A percentile compares a stretch with the other conserved stretches of the same genome.
Conservation (phyloP, 35 echinoderm and acorn worm genomes). For the Strongylocentrotus purpuratus region DNA sequence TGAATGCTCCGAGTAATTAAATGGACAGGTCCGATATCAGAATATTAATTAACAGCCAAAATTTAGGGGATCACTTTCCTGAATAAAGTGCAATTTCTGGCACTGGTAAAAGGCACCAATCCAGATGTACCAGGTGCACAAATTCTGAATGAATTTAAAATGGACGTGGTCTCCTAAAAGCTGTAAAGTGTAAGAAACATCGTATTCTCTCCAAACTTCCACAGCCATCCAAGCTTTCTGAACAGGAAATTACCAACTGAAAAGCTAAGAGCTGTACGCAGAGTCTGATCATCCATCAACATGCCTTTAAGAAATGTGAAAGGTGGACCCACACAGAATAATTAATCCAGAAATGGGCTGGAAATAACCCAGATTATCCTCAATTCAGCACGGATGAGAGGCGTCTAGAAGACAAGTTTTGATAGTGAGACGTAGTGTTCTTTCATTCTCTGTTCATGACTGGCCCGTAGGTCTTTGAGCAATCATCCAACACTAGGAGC, state of each 20-base stretch:
- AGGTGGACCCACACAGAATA: background rate
- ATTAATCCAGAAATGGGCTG: background rate
- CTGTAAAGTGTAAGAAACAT: background rate
- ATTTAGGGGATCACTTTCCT: too few species aligned
- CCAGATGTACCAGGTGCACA: too few species aligned
- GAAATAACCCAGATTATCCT: background rate
- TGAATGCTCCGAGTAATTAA: too few species aligned
- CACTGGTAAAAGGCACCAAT: too few species aligned
- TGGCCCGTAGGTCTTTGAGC: background rate
- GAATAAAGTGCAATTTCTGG: too few species aligned
- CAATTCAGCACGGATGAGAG: background rate
- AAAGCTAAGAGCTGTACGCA: background rate
- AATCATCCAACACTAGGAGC: background rate
- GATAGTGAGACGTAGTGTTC: background rate
- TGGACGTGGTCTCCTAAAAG: background rate
- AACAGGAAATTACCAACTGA: background rate
- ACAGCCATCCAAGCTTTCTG: background rate
- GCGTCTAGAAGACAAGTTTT: background rate
- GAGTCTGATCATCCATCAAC: background rate
- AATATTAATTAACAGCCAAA: too few species aligned
- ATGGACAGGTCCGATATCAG: too few species aligned
- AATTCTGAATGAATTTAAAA: too few species aligned
- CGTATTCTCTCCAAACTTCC: background rate
- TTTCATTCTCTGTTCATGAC: background rate
- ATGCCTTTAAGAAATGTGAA: background rate